Conservation (phyloP, 2,113 vertebrate species). For the Bettongia penicillata region DNA sequence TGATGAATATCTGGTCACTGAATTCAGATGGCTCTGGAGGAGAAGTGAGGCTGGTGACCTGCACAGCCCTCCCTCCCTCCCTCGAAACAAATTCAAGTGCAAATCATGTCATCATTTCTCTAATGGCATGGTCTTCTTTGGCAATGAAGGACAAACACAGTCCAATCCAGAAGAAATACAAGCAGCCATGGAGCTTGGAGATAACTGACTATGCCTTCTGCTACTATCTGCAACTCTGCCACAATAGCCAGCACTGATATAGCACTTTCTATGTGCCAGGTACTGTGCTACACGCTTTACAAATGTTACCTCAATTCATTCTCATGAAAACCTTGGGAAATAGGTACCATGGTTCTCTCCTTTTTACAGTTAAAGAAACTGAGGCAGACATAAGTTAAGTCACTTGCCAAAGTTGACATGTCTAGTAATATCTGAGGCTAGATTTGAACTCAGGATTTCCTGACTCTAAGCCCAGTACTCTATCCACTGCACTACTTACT, state of each 20-base stretch:
- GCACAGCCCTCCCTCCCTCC: too few relatives aligned
- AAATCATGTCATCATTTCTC: too few relatives aligned
- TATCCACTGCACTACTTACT: background rate
- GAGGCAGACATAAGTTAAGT: too few relatives aligned
- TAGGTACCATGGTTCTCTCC: background rate
- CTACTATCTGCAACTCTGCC: background rate
- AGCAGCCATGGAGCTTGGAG: background rate
- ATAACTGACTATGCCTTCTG: too few relatives aligned
- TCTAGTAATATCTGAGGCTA: background rate
- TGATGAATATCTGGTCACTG: too few relatives aligned
- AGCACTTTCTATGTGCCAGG: background rate
- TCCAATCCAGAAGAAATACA: background rate
- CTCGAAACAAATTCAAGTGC: too few relatives aligned
- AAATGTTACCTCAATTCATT: background rate
- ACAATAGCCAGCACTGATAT: background rate
- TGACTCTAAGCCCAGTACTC: background rate
- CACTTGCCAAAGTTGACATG: too few relatives aligned
- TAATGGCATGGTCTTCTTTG: too few relatives aligned
- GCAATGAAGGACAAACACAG: too few relatives aligned
- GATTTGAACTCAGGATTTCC: background rate
- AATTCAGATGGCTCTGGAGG: too few relatives aligned
- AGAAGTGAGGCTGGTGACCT: too few relatives aligned
- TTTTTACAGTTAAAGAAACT: background rate
- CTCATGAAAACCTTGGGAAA: background rate
- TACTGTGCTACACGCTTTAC: background rate